Evolutionary conservation across 37 sponge, comb jelly and placozoan genomes (phyloP), one percentile per base, ranked within the genome.

Genomic region (Amphimedon queenslandica): DNA sequence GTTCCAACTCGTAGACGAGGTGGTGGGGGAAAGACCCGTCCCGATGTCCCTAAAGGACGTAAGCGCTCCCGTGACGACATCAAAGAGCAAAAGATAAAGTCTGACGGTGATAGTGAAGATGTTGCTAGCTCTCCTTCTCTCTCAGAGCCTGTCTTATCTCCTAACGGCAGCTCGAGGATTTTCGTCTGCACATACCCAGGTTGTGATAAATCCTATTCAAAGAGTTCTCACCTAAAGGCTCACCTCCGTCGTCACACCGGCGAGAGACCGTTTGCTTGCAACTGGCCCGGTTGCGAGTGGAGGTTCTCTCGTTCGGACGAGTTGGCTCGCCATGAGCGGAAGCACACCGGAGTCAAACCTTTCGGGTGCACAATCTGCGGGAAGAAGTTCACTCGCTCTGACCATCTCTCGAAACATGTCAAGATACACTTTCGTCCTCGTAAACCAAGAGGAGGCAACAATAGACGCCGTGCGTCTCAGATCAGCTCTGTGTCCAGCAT

Each of bases 221-320:
- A 93, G 75, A 84, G 80, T 63, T 88, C 90, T 32, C 93, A 93
- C 57, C 79, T 93, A 4, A 88, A 88, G 43, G 93, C 93, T 23
- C 93, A 93, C 64, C 58, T 93, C 0, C 64, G 93, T 28, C 61
- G 93, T 20, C 93, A 93, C 91, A 93, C 93, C 1, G 93, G 93
- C 6, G 93, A 93, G 55, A 68, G 91, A 51, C 93, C 93, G 1
- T 93, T 93, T 69, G 93, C 82, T 34, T 93, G 93, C 79, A 77
- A 23, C 42, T 93, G 93, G 93, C 88, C 91, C 1, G 90, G 90
- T 1, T 93, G 93, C 40, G 80, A 79, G 23, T 93, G 93, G 93
- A 61, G 86, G 37, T 93, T 93, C 69, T 93, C 93, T 2, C 75
- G 93, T n/a, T 88, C 91, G 21, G 93, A 93, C 67, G 93, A 93